These are phyloP conservation scores for Macropus fuliginosus DNA, from an alignment of 2,797 vertebrate genomes.

Conservation along the genomic window DNA sequence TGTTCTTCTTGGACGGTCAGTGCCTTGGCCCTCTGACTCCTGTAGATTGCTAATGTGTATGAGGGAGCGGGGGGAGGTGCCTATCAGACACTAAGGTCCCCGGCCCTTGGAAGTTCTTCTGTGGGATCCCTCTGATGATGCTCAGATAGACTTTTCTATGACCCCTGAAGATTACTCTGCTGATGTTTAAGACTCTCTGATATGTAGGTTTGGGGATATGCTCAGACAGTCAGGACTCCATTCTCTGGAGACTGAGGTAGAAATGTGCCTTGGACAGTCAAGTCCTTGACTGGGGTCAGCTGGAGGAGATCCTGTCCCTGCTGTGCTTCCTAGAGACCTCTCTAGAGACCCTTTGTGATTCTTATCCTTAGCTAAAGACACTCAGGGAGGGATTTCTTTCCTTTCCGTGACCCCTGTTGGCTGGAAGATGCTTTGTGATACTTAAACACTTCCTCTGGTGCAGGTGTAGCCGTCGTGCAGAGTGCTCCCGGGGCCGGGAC, in stretches of 20 bases:
- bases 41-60: not conserved
- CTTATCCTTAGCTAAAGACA: not conserved
- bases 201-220: not conserved
- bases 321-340: not conserved
- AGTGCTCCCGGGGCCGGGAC: constrained; percentile 88
- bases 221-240: not conserved
- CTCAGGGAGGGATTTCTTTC: not conserved
- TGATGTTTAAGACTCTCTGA: not conserved
- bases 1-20: constrained; percentile 95
- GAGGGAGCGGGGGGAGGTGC: not conserved
- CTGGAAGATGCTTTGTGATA: not conserved
- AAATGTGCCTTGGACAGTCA: not conserved
- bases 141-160: not conserved
- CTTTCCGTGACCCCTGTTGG: not conserved
- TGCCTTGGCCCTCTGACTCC: not conserved
- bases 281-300: not conserved
- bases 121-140: not conserved
- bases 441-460: constrained; percentile 7
- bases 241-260: not conserved
- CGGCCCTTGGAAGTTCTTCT: not conserved
- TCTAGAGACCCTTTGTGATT: not conserved
- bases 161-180: not conserved
- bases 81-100: not conserved
- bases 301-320: not conserved
- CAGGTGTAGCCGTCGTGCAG: constrained; percentile 91